A percentile compares a stretch with the other conserved stretches of the same genome.
Conservation (phyloP, 2,888 invertebrate species). For the Eurois occulta region DNA sequence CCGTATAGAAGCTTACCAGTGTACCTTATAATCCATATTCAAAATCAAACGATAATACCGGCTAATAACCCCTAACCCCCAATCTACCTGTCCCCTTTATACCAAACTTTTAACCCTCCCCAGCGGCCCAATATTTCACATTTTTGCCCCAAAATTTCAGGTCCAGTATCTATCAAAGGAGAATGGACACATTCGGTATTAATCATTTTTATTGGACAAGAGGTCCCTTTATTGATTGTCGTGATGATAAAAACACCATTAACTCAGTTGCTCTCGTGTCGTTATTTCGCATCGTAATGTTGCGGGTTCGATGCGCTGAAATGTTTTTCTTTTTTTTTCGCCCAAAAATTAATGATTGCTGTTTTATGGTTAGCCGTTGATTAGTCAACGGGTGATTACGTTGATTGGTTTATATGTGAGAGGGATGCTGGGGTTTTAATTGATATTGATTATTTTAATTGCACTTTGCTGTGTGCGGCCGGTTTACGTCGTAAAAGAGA, state of each 20-base stretch:
- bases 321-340: constrained; percentile 54
- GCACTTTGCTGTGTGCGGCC: constrained; percentile 4
- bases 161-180: constrained; percentile 77
- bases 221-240: constrained; percentile 82
- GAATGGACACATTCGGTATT: constrained; percentile 80
- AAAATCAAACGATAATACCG: constrained; percentile 30
- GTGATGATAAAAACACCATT: constrained; percentile 83
- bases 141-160: constrained; percentile 53
- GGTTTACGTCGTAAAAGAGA: background rate
- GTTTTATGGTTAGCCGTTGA: constrained; percentile 44
- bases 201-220: constrained; percentile 86
- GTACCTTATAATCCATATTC: background rate
- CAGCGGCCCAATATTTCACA: constrained; percentile 61
- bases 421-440: constrained; percentile 20
- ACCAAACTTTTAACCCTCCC: constrained; percentile 47
- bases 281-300: constrained; percentile 68
- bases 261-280: constrained; percentile 72
- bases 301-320: constrained; percentile 61
- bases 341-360: constrained; percentile 59
- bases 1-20: background rate
- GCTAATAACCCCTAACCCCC: constrained; percentile 40
- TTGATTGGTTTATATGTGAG: constrained; percentile 46
- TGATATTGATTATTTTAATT: constrained; percentile 24
- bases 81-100: constrained; percentile 29
- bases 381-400: constrained; percentile 50